Base-by-base conservation (phyloP, 2,113 vertebrate genomes). In the Heterotis niloticus region DNA sequence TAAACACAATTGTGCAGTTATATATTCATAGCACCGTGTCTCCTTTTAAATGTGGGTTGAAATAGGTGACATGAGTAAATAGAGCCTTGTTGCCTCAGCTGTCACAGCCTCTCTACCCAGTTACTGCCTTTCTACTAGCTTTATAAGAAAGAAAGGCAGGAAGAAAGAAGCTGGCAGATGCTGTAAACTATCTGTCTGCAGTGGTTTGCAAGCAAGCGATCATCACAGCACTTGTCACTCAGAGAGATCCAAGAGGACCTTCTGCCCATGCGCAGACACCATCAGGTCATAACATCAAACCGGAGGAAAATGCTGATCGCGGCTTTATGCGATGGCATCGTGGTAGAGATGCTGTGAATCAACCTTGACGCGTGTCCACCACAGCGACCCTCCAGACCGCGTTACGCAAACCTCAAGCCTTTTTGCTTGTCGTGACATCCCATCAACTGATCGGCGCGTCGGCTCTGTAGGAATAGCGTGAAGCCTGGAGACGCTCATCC, bases 121-220 rank as follows among this genome's bases (percentile, higher is more conserved):
- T 57, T 14, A 29, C 20, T 79, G 52, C 75, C 66, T 59, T 23
- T 76, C 66, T 57, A 12, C 57, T 59, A 54, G 75, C 69, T 85
- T 82, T 79, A 62, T 81, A 65, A 76, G 79, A 5, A 54, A 74
- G 7, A 77, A 79, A 64, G 69, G 34, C 34, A 44, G 34, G 76
- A 84, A 85, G 68, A 79, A 82, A 80, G 78, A 76, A 78, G 1
- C 82, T 78, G 77, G 83, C 79, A 74, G 52, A 14, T 73, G 88
- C 90, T 90, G 88, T 79, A 86, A 91, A 91, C 88, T 91, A 82
- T 77, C 76, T 64, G 71, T 1, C 64, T 66, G 85, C 86, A 2
- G 86, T 89, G 84, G 72, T 79, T 91, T 91, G 91, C 91, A 87
- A 90, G 88, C 85, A 84, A 77, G 79, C 88, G 89, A 88, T 86